Percentiles rank a stretch among this genome's conserved stretches.
Conservation (phyloP, 2,888 invertebrate species). For the Electrophaes corylata region DNA sequence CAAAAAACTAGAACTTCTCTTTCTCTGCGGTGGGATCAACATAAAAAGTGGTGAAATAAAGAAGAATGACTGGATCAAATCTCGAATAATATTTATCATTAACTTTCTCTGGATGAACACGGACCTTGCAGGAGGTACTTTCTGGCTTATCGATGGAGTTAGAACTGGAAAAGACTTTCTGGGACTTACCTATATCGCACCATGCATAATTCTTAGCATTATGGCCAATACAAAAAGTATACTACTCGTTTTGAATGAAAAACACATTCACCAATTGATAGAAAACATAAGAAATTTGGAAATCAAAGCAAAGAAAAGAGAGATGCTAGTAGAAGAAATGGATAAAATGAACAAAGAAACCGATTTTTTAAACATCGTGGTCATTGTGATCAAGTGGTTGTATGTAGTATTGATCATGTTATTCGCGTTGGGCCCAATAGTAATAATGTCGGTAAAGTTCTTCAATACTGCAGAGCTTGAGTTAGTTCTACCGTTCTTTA, state of each 20-base stretch:
- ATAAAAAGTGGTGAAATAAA: too few species aligned
- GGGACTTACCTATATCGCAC: slow-evolving; percentile 51
- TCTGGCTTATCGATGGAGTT: too few species aligned
- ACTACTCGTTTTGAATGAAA: slow-evolving; percentile 43
- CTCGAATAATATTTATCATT: too few species aligned
- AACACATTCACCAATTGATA: slow-evolving; percentile 43
- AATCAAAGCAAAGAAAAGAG: slow-evolving; percentile 29
- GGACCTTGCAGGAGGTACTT: too few species aligned
- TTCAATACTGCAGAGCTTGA: slow-evolving; percentile 48
- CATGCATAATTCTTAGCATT: slow-evolving; percentile 50
- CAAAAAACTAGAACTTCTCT: too few species aligned
- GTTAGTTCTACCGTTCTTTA: slow-evolving; percentile 54
- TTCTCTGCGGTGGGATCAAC: too few species aligned
- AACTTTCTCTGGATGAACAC: too few species aligned
- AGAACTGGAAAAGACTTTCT: slow-evolving; percentile 50
- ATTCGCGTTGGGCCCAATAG: slow-evolving; percentile 52
- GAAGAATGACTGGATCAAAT: too few species aligned
- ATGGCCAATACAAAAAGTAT: slow-evolving; percentile 46
- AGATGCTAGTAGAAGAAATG: slow-evolving; percentile 35
- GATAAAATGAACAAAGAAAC: slow-evolving; percentile 47
- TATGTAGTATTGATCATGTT: slow-evolving; percentile 44
- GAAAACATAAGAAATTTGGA: slow-evolving; percentile 47
- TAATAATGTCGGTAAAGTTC: slow-evolving; percentile 53
- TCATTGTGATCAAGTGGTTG: slow-evolving; percentile 49
- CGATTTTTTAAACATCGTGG: slow-evolving; percentile 48